These are phyloP conservation scores for Anomalospiza imberbis DNA, from an alignment of 2,797 vertebrate species.

Conservation along the genomic window DNA sequence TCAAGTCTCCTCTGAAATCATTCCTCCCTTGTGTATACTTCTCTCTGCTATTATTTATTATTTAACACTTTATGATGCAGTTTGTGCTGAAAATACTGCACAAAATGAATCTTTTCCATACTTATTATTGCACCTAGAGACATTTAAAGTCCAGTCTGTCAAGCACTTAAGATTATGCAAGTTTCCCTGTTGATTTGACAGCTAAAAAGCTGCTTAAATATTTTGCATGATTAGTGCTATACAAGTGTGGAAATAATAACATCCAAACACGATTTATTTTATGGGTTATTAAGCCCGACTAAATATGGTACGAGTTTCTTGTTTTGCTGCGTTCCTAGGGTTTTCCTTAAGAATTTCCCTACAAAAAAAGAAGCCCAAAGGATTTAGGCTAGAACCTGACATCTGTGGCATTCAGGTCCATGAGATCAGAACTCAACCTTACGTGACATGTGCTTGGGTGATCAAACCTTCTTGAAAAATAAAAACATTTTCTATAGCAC, in stretches of 20 bases:
- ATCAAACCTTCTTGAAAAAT: background rate
- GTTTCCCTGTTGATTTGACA: background rate
- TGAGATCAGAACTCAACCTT: background rate
- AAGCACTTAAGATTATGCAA: background rate
- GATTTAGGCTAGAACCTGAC: background rate
- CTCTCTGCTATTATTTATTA: slow-evolving; percentile 55
- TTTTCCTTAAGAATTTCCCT: background rate
- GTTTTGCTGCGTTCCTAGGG: background rate
- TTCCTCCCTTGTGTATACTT: slow-evolving; percentile 35
- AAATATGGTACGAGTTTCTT: background rate
- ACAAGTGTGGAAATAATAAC: background rate
- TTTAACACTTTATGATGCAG: slow-evolving; percentile 61
- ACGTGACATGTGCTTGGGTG: background rate
- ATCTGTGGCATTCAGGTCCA: background rate
- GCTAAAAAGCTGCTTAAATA: slow-evolving; percentile 34
- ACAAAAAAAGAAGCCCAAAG: background rate
- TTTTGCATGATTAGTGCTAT: slow-evolving; percentile 14
- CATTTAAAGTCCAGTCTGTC: background rate
- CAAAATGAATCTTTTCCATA: background rate
- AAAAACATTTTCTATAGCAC: background rate
- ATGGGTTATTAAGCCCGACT: background rate
- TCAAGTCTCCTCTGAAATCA: slow-evolving; percentile 52
- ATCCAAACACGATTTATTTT: background rate
- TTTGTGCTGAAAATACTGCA: slow-evolving; percentile 37
- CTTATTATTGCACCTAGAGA: background rate